Evolutionary conservation across 1,140 invertebrate species (phyloP).

Genomic region (Aphelinus certus): DNA sequence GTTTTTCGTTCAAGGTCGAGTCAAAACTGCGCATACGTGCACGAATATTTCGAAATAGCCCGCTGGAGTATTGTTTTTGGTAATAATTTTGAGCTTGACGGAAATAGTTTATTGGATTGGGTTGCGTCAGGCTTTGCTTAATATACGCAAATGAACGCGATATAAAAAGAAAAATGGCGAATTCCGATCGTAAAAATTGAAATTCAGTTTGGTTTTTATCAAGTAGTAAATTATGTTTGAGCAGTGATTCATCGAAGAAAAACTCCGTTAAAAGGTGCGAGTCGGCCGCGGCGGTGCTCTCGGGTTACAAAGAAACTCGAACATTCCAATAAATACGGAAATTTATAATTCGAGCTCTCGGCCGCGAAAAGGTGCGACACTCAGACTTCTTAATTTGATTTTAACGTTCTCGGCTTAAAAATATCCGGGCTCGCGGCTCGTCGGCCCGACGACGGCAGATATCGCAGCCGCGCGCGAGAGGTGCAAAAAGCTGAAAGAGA

Average conservation of each 20-base stretch:
- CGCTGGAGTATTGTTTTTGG: neutral
- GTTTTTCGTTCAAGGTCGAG: too few relatives aligned
- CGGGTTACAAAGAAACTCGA: conserved; percentile 8
- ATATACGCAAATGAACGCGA: neutral
- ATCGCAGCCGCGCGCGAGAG: too few relatives aligned
- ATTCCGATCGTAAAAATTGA: conserved; percentile 1
- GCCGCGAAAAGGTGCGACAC: neutral
- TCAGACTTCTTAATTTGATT: conserved; percentile 12
- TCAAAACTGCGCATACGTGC: too few relatives aligned
- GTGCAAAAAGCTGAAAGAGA: neutral
- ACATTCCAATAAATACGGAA: conserved; percentile 20
- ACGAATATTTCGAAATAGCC: neutral
- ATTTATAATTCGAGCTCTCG: conserved; percentile 9
- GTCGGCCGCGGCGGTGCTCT: neutral
- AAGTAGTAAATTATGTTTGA: conserved; percentile 12
- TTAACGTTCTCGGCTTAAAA: conserved; percentile 15
- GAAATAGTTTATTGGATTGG: neutral
- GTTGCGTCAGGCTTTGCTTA: too few relatives aligned
- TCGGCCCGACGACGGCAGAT: neutral
- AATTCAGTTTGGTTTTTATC: neutral
- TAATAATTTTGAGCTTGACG: neutral
- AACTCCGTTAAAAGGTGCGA: neutral
- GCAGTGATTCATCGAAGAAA: conserved; percentile 14
- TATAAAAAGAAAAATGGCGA: neutral
- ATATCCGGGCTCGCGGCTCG: neutral